Evolutionary conservation across 2,888 invertebrate genomes (phyloP).

Genomic region (Zaprionus lineosus): DNA sequence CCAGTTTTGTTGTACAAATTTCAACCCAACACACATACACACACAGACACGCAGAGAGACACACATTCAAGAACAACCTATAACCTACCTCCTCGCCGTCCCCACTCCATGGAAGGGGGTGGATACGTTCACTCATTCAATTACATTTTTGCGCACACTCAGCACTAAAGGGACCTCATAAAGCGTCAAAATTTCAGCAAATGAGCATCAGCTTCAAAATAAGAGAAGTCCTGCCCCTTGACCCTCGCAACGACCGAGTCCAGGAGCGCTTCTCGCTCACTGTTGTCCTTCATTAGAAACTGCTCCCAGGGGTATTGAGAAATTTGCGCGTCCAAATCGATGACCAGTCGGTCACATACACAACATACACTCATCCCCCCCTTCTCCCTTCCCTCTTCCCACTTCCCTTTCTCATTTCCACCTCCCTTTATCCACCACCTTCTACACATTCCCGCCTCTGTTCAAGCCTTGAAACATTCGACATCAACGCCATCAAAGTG

Average conservation of each 20-base stretch:
- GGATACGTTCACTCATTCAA: slow-evolving; percentile 65
- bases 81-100: neutral
- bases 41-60: too few relatives aligned
- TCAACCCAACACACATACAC: too few relatives aligned
- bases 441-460: too few relatives aligned
- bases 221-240: neutral
- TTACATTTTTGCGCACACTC: slow-evolving; percentile 78
- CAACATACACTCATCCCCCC: slow-evolving; percentile 1
- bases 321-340: slow-evolving; percentile 56
- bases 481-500: slow-evolving; percentile 64
- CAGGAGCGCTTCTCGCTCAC: too few relatives aligned
- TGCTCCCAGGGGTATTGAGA: slow-evolving; percentile 63
- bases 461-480: slow-evolving; percentile 17
- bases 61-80: too few relatives aligned
- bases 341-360: slow-evolving; percentile 39
- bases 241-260: too few relatives aligned
- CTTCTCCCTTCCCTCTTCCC: too few relatives aligned
- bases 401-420: too few relatives aligned
- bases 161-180: slow-evolving; percentile 78
- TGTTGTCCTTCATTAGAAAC: slow-evolving; percentile 70
- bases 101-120: too few relatives aligned
- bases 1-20: slow-evolving; percentile 5
- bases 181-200: slow-evolving; percentile 76
- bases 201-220: slow-evolving; percentile 55
- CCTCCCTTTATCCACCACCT: too few relatives aligned